Conservation (phyloP, 2,797 vertebrate species). For the Kryptolebias ocellatus region DNA sequence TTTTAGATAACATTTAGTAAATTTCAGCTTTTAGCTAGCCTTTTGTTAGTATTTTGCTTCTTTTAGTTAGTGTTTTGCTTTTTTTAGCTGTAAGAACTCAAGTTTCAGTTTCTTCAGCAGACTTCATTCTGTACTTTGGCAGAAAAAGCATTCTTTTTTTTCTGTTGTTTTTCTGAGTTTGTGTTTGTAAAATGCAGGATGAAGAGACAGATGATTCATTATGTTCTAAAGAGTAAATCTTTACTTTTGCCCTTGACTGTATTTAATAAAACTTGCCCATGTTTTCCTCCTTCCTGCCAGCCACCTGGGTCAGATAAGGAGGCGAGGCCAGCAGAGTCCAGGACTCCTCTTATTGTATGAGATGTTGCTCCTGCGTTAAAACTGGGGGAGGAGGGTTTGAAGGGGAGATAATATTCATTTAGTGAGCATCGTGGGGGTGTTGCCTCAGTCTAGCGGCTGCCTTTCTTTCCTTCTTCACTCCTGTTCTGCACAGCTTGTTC, state of each 20-base stretch:
- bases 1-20: no score
- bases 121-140: no score
- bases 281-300: slow-evolving; percentile 45
- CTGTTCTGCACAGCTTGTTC: slow-evolving; percentile 7
- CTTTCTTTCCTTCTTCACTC: slow-evolving; percentile 1
- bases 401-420: slow-evolving; percentile 66
- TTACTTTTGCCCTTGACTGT: slow-evolving; percentile 6
- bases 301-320: slow-evolving; percentile 66
- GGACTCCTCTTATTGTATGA: slow-evolving; percentile 51
- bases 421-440: slow-evolving; percentile 69
- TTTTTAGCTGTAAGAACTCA: no score
- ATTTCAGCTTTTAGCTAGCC: no score
- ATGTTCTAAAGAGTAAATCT: not conserved
- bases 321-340: slow-evolving; percentile 33
- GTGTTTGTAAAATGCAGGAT: not conserved
- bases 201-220: not conserved
- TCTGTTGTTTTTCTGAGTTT: not conserved
- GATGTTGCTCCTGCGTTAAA: slow-evolving; percentile 48
- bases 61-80: no score
- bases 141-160: no score
- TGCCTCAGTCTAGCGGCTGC: slow-evolving; percentile 54
- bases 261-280: slow-evolving; percentile 37
- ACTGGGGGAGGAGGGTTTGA: slow-evolving; percentile 16
- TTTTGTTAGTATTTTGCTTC: no score
- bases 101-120: no score